Conservation (phyloP, 2,113 vertebrate species). For the Pandion haliaetus region DNA sequence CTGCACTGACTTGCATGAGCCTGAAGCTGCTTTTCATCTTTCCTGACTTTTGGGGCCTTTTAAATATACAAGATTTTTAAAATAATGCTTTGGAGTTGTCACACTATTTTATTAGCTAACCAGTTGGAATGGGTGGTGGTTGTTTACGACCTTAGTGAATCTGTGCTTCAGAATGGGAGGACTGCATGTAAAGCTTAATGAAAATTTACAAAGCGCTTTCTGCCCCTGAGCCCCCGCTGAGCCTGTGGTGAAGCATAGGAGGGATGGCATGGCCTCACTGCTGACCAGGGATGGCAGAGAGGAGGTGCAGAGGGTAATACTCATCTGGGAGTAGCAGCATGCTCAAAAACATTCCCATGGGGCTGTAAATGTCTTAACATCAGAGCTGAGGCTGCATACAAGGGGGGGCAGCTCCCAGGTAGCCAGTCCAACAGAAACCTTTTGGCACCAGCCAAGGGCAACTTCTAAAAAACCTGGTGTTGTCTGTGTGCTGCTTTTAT, state of each 20-base stretch:
- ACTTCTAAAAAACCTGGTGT: neutral
- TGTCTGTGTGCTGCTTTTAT: neutral
- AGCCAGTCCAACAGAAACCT: neutral
- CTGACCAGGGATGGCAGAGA: neutral
- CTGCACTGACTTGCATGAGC: neutral
- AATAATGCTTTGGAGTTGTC: neutral
- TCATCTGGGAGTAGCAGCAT: neutral
- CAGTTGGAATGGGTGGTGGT: neutral
- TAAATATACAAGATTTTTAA: neutral
- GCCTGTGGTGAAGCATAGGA: accelerated
- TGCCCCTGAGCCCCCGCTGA: neutral
- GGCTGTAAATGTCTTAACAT: neutral
- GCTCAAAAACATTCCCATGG: neutral
- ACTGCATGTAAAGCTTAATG: neutral
- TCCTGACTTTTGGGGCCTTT: neutral
- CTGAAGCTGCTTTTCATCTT: neutral
- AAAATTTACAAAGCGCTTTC: neutral
- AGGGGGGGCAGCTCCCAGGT: neutral
- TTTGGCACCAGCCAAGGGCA: neutral
- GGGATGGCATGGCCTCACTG: accelerated
- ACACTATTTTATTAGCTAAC: neutral
- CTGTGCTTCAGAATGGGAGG: neutral
- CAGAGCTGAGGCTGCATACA: neutral
- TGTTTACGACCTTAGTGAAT: neutral
- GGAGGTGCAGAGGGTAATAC: neutral